A percentile compares a stretch with the other conserved stretches of the same genome.
Conservation (phyloP, 2,888 invertebrate genomes). For the Orthonevra nobilis region DNA sequence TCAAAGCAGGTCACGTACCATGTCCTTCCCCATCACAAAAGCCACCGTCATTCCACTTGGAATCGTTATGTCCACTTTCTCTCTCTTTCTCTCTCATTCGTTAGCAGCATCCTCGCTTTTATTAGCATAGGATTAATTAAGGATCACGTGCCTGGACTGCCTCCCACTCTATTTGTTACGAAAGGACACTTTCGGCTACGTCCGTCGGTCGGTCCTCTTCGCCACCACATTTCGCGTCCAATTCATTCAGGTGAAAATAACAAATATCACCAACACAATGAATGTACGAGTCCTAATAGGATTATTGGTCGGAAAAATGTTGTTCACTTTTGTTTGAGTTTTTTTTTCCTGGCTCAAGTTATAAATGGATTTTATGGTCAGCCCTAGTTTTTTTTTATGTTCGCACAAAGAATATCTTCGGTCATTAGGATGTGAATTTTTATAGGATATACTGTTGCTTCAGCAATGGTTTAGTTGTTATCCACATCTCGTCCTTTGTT, state of each 20-base stretch:
- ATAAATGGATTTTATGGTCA: slow-evolving; percentile 11
- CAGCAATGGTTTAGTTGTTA: too few species aligned
- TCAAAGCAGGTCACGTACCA: slow-evolving; percentile 4
- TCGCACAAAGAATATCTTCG: too few species aligned
- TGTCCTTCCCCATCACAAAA: neutral
- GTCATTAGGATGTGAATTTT: too few species aligned
- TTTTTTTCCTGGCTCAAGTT: neutral
- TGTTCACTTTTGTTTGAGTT: slow-evolving; percentile 2
- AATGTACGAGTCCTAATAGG: slow-evolving; percentile 24
- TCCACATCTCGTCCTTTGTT: too few species aligned
- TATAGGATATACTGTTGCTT: too few species aligned
- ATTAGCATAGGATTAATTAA: slow-evolving; percentile 35
- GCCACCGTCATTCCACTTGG: neutral
- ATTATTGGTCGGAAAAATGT: slow-evolving; percentile 31
- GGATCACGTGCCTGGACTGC: neutral
- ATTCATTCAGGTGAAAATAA: slow-evolving; percentile 37
- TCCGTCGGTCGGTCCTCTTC: too few species aligned
- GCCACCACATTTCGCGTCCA: slow-evolving; percentile 3
- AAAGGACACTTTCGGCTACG: slow-evolving; percentile 1
- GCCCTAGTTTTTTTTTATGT: neutral
- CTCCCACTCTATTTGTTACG: neutral
- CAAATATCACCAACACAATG: slow-evolving; percentile 12
- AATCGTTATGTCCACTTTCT: neutral
- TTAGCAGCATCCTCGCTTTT: slow-evolving; percentile 3
- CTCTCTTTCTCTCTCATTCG: too few species aligned